phyloP scores from a whole-genome alignment of 2,113 vertebrate species.

The Amazona vittata region DNA sequence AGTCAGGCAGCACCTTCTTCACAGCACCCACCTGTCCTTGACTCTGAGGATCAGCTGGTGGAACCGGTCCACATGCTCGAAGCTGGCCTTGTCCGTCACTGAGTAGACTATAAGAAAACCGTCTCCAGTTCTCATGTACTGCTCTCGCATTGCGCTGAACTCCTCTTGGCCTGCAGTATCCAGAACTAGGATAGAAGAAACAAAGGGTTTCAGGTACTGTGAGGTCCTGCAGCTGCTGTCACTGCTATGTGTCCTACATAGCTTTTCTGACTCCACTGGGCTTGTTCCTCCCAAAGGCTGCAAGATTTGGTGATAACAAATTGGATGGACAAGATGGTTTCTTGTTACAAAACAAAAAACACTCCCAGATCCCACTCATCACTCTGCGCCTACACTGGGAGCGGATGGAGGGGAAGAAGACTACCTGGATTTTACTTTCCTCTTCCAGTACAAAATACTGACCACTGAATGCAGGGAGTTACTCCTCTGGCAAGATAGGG shows the following conservation, averaged over 20 bases:
- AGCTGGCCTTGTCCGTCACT: slow-evolving; percentile 98
- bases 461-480: neutral
- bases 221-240: neutral
- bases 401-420: neutral
- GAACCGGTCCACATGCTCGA: slow-evolving; percentile 95
- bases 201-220: neutral
- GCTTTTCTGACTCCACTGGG: neutral
- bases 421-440: neutral
- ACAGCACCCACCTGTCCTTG: slow-evolving; percentile 89
- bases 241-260: neutral
- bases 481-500: neutral
- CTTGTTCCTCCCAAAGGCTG: neutral
- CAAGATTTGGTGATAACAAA: neutral
- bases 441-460: neutral
- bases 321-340: neutral
- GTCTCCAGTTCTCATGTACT: slow-evolving; percentile 98
- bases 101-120: slow-evolving; percentile 98
- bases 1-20: neutral
- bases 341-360: neutral
- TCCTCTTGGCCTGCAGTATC: slow-evolving; percentile 98
- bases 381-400: rapidly evolving
- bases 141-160: slow-evolving; percentile 98
- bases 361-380: neutral
- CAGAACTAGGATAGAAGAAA: slow-evolving; percentile 79
- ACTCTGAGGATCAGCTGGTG: slow-evolving; percentile 98